These are phyloP conservation scores for Grammomys dolichurus DNA, from an alignment of 2,113 vertebrate genomes.

Conservation along the genomic window DNA sequence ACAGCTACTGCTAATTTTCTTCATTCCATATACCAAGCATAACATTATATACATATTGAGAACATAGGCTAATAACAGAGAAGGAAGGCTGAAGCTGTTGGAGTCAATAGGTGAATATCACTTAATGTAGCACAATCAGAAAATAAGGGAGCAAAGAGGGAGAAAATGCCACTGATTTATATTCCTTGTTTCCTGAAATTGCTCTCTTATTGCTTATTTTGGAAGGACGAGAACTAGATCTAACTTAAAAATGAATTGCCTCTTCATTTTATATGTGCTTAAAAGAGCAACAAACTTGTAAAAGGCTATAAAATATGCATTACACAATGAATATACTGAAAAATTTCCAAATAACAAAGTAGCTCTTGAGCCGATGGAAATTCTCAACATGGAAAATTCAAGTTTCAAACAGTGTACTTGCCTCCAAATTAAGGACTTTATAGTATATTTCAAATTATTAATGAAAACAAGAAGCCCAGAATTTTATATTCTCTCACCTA, in stretches of 20 bases:
- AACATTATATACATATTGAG: neutral
- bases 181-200: neutral
- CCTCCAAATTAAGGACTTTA: conserved; percentile 7
- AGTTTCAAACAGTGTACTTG: neutral
- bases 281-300: conserved; percentile 25
- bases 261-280: neutral
- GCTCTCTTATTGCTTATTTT: conserved; percentile 8
- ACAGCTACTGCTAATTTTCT: neutral
- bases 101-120: neutral
- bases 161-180: neutral
- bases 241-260: neutral
- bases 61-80: neutral
- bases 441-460: conserved; percentile 38
- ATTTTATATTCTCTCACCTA: conserved; percentile 16
- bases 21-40: neutral
- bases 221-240: neutral
- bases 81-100: neutral
- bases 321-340: neutral
- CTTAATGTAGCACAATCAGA: conserved; percentile 2
- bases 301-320: neutral
- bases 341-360: conserved; percentile 1
- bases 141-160: neutral
- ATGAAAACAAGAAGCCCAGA: neutral
- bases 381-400: neutral
- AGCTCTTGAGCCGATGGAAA: neutral